Percentiles rank a stretch among this genome's conserved stretches.
Evolutionary conservation across 2,888 invertebrate species (phyloP).

Genomic region (Tolmerus cingulatus): DNA sequence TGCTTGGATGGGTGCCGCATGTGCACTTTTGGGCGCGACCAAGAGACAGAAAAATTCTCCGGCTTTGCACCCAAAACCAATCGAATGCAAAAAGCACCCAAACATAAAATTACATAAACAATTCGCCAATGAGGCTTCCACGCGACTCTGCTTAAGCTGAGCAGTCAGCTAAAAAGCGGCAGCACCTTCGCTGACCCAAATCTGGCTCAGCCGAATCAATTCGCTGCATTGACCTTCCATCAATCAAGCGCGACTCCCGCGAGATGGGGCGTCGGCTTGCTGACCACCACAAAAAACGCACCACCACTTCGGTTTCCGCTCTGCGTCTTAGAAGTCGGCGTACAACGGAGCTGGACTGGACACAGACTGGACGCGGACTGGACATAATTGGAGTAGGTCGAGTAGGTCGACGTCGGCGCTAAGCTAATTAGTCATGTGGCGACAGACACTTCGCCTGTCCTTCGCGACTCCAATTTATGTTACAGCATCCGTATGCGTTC

Average conservation of each 20-base stretch:
- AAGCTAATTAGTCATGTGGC: constrained; percentile 26
- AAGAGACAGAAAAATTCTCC: not conserved
- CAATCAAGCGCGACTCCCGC: not conserved
- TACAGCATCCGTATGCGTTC: not conserved
- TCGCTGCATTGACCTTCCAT: constrained; percentile 14
- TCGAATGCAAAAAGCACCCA: not conserved
- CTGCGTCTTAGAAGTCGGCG: not conserved
- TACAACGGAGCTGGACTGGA: not conserved
- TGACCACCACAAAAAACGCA: not conserved
- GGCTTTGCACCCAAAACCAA: not conserved
- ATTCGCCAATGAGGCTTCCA: not conserved
- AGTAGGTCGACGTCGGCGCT: constrained; percentile 18
- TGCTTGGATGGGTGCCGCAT: not conserved
- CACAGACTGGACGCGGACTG: not conserved
- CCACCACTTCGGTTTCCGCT: not conserved
- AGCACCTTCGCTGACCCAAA: constrained; percentile 11
- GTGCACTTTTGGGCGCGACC: not conserved
- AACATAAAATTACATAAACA: not conserved
- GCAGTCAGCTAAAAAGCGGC: not conserved
- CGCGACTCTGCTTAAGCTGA: not conserved
- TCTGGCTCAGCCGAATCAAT: not conserved
- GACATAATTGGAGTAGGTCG: constrained; percentile 33
- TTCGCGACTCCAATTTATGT: not conserved
- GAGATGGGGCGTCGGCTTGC: not conserved
- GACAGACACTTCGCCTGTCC: constrained; percentile 7